Evolutionary conservation across 2,113 vertebrate genomes (phyloP).

Genomic region (Progne subis): DNA sequence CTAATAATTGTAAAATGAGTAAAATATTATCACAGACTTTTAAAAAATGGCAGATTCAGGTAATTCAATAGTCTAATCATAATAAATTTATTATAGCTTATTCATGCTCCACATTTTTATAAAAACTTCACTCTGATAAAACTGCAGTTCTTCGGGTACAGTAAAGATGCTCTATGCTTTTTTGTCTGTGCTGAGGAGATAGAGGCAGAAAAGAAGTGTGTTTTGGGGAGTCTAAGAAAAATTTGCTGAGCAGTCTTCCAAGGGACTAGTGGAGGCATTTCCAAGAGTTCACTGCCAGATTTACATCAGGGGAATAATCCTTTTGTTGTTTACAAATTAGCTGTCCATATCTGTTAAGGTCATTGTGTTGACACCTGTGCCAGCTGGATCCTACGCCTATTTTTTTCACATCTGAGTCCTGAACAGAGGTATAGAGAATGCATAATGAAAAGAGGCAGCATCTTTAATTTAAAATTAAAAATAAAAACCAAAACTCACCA

Average conservation of each 20-base stretch:
- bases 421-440: not conserved
- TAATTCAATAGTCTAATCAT: not conserved
- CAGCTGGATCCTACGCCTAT: not conserved
- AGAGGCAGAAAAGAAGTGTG: not conserved
- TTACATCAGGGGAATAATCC: not conserved
- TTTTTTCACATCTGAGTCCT: not conserved
- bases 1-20: not conserved
- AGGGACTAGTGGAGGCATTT: not conserved
- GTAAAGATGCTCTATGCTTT: not conserved
- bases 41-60: not conserved
- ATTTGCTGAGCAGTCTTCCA: not conserved
- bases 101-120: not conserved
- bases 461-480: not conserved
- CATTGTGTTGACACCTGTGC: not conserved
- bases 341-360: not conserved
- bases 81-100: not conserved
- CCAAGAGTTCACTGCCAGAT: not conserved
- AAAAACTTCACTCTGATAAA: not conserved
- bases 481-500: not conserved
- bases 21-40: not conserved
- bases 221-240: not conserved
- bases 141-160: not conserved
- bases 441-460: not conserved
- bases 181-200: not conserved
- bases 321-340: not conserved